These are phyloP conservation scores for Propithecus coquereli DNA, from an alignment of 2,113 vertebrate species.

Conservation along the genomic window DNA sequence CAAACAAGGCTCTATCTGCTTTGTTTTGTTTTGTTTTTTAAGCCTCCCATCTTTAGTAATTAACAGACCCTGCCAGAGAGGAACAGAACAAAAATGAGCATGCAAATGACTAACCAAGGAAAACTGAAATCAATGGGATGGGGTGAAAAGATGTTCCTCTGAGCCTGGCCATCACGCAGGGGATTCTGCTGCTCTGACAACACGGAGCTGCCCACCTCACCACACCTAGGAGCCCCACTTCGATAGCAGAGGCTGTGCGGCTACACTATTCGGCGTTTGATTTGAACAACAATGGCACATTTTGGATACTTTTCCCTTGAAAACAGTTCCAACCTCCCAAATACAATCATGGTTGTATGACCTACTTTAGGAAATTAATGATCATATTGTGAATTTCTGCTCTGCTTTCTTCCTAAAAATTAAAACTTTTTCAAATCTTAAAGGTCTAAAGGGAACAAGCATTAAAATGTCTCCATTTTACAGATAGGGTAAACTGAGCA, in stretches of 20 bases:
- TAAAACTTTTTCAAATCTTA: not conserved
- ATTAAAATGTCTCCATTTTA: not conserved
- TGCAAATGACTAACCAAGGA: slow-evolving; percentile 60
- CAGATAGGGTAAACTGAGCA: not conserved
- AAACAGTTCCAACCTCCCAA: not conserved
- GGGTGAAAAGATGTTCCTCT: not conserved
- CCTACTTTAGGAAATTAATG: slow-evolving; percentile 32
- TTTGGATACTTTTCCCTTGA: not conserved
- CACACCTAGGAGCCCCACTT: not conserved
- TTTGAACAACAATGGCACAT: not conserved
- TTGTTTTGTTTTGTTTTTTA: not conserved
- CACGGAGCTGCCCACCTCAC: accelerated
- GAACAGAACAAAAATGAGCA: slow-evolving; percentile 51
- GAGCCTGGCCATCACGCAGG: not conserved
- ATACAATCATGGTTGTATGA: not conserved
- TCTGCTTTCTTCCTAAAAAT: not conserved
- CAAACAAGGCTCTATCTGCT: slow-evolving; percentile 68
- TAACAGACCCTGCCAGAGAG: slow-evolving; percentile 62
- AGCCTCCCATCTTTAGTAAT: slow-evolving; percentile 67
- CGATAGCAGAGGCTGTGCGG: accelerated
- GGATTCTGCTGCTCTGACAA: not conserved
- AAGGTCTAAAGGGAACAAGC: not conserved
- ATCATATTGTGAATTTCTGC: slow-evolving; percentile 1
- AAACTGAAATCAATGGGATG: not conserved
- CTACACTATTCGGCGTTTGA: not conserved